Base-by-base conservation (phyloP, 2,113 vertebrate genomes). In the Microtus richardsoni region DNA sequence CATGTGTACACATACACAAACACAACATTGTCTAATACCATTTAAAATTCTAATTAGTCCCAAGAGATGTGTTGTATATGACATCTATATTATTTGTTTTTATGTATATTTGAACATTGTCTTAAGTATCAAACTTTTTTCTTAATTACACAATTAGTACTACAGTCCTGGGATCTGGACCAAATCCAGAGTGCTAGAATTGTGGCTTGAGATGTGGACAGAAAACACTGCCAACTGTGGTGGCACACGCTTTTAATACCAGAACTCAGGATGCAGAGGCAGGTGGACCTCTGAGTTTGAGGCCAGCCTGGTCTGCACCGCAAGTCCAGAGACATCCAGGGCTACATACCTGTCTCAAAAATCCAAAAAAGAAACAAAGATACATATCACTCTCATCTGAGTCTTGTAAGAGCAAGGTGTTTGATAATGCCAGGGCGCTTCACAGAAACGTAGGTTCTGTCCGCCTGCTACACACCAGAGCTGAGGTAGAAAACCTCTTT, bases 21-120 rank as follows among this genome's bases (percentile, higher is more conserved):
- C n/a, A 83, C 54, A 94, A 84, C 58, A 24, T 78, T 62, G 5
- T 75, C 33, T 79, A 4, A 87, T 3, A 30, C 30, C 88, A 77
- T 44, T 58, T 97, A 91, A 95, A 95, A 91, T 93, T 91, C 80
- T 39, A 68, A 9, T 83, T 91, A 54, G 78, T 95, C 62, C 49
- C 82, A 12, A n/a, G 28, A 90, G 58, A 71, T 64, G 24, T 12
- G 1, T 79, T 12, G 1, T 79, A 28, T 47, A 41, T 78, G 9
- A 49, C 30, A 86, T 49, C 87, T 85, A 83, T 49, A 33, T 28
- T 92, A 52, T 19, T 22, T 22, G 13, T 95, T 60, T 97, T 93
- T 60, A 5, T 85, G 17, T 80, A 62, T 85, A 5, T 92, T 78
- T 93, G 71, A 58, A 90, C 77, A 19, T 73, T 94, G 94, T 77